A percentile compares a stretch with the other conserved stretches of the same genome.
phyloP scores from a whole-genome alignment of 2,113 vertebrate species.

The Phalacrocorax brasilianus region DNA sequence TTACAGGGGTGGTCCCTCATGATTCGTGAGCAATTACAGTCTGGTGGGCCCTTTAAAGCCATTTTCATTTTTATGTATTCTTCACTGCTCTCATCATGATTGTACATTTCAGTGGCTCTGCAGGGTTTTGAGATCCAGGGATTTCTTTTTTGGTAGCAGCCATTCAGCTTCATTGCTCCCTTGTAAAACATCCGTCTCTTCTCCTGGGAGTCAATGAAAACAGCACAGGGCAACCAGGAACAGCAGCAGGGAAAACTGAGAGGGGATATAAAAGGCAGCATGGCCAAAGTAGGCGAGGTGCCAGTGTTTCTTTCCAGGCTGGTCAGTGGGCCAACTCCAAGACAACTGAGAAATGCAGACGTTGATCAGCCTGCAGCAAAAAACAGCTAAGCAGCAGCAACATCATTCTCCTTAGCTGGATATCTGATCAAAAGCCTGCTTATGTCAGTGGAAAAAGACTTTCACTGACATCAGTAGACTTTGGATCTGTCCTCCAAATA shows the following conservation, averaged over 20 bases:
- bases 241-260: neutral
- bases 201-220: neutral
- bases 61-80: slow-evolving; percentile 8
- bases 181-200: neutral
- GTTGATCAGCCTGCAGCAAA: accelerated
- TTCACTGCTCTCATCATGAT: neutral
- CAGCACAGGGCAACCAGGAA: neutral
- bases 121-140: neutral
- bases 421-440: neutral
- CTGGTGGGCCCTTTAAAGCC: neutral
- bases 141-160: neutral
- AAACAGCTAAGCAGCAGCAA: neutral
- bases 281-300: neutral
- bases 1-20: neutral
- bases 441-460: neutral
- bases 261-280: neutral
- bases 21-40: neutral
- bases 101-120: neutral
- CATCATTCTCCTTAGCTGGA: neutral
- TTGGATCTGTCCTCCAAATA: neutral
- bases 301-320: neutral
- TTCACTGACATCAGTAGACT: neutral
- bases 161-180: neutral
- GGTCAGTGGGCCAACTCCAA: neutral
- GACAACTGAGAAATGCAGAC: accelerated